These are phyloP conservation scores for Chrysolina americana DNA, from an alignment of 2,888 invertebrate genomes.

Conservation along the genomic window DNA sequence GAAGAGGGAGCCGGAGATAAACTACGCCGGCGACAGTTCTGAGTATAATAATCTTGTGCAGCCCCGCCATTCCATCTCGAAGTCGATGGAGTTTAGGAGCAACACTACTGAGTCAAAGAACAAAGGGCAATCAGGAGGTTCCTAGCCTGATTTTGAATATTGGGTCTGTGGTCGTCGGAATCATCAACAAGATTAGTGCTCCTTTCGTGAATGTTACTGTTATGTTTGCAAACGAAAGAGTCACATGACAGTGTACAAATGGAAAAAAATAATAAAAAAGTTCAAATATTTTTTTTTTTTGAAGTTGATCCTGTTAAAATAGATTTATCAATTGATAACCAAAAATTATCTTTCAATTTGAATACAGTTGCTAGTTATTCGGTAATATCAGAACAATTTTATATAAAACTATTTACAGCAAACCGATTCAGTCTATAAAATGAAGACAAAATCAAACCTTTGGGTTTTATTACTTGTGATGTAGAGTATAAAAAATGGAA, in stretches of 20 bases:
- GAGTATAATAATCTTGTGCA: neutral
- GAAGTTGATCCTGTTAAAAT: neutral
- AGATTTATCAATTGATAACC: neutral
- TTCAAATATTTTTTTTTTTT: constrained; percentile 3
- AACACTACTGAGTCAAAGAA: too few species aligned
- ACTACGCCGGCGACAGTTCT: too few species aligned
- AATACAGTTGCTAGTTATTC: constrained; percentile 7
- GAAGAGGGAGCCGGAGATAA: neutral
- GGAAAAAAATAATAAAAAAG: neutral
- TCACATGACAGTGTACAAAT: constrained; percentile 29
- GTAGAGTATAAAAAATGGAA: neutral
- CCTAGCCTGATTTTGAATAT: too few species aligned
- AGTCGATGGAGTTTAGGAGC: too few species aligned
- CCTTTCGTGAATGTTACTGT: too few species aligned
- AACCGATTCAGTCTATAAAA: constrained; percentile 1
- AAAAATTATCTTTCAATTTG: neutral
- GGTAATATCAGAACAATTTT: neutral
- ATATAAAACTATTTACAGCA: neutral
- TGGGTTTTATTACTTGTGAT: neutral
- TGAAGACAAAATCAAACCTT: neutral
- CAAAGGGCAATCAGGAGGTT: too few species aligned
- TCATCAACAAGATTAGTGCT: too few species aligned
- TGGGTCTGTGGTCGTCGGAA: too few species aligned
- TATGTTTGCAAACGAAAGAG: neutral
- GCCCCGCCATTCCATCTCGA: neutral